Evolutionary conservation across 2,113 vertebrate species (phyloP).

Genomic region (Gymnarchus niloticus): DNA sequence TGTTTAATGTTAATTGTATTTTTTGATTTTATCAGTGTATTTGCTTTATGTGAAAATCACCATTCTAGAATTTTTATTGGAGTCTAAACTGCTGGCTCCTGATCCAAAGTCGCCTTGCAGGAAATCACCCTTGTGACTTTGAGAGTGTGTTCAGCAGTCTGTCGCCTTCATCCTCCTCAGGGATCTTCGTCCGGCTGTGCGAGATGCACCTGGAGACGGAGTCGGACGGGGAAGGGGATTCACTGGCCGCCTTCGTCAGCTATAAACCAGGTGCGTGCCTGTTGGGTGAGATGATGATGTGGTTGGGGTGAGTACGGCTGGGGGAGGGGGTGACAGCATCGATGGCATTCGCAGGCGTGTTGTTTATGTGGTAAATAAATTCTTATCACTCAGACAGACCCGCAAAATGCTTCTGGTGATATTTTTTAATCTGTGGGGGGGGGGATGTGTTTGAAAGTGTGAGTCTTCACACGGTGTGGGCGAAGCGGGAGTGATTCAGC

Average conservation of each 20-base stretch:
- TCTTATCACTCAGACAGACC: neutral
- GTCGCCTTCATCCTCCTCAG: constrained; percentile 36
- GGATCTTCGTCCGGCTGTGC: constrained; percentile 65
- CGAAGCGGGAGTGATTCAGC: neutral
- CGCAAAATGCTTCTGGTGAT: neutral
- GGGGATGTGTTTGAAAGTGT: neutral
- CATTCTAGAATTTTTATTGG: neutral
- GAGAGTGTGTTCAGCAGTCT: too few species aligned
- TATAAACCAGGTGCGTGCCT: constrained; percentile 61
- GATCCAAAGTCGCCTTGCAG: too few species aligned
- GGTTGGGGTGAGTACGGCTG: neutral
- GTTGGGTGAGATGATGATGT: neutral
- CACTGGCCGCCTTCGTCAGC: constrained; percentile 56
- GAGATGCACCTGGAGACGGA: constrained; percentile 68
- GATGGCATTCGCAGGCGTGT: neutral
- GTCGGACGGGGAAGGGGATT: constrained; percentile 66
- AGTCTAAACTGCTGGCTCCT: neutral
- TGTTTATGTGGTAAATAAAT: neutral
- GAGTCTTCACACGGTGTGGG: neutral
- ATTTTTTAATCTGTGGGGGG: neutral
- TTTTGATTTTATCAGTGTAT: neutral
- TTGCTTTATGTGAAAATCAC: neutral
- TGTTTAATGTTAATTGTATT: neutral
- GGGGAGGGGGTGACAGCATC: neutral
- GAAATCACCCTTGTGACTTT: too few species aligned